phyloP scores from a whole-genome alignment of 2,888 invertebrate genomes.

The Masnerella sp. region DNA sequence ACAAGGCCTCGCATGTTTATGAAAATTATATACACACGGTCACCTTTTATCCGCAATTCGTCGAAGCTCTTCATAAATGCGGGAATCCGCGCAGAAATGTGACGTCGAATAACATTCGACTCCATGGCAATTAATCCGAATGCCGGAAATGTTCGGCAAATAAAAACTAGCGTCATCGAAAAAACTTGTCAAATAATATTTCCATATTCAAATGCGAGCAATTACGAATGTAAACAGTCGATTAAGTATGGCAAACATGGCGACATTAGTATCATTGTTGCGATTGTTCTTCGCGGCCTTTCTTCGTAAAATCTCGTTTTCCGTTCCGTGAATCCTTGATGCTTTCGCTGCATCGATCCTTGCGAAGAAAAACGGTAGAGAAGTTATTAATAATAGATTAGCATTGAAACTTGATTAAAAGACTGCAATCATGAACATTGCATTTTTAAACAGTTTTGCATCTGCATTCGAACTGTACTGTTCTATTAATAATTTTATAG shows the following conservation, averaged over 20 bases:
- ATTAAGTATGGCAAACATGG: slow-evolving; percentile 9
- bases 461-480: too few species aligned
- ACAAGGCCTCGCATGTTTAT: slow-evolving; percentile 10
- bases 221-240: not conserved
- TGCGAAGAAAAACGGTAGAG: too few species aligned
- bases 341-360: not conserved
- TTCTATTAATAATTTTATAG: too few species aligned
- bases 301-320: not conserved
- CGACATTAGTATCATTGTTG: not conserved
- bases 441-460: too few species aligned
- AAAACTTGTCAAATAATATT: not conserved
- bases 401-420: too few species aligned
- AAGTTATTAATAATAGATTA: too few species aligned
- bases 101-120: not conserved
- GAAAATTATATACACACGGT: slow-evolving; percentile 5
- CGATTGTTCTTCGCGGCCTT: slow-evolving; percentile 4
- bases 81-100: not conserved
- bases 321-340: not conserved
- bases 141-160: not conserved
- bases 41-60: not conserved
- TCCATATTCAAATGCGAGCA: slow-evolving; percentile 4
- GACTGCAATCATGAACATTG: too few species aligned
- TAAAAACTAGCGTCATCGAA: not conserved
- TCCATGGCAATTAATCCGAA: not conserved
- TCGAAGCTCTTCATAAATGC: not conserved